Evolutionary conservation across 2,113 vertebrate species (phyloP).

Genomic region (Sorex araneus): DNA sequence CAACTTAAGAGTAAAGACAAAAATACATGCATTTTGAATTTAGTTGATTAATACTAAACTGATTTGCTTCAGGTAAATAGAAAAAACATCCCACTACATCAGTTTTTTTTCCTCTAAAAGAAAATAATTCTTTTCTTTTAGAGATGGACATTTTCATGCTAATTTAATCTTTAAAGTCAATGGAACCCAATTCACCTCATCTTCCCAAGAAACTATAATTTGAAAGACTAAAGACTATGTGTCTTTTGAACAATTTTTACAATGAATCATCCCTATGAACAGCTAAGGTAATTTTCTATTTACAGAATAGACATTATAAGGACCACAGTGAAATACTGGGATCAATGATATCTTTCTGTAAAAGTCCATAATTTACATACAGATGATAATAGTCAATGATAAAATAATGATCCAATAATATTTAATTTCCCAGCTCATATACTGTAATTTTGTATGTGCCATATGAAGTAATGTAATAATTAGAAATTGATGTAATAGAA

Average conservation of each 20-base stretch:
- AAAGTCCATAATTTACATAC: background rate
- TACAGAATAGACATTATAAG: too few relatives aligned
- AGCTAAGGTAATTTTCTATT: background rate
- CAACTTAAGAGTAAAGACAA: background rate
- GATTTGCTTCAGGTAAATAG: background rate
- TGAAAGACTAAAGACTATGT: background rate
- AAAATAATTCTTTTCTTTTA: background rate
- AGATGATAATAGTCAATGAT: background rate
- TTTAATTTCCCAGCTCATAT: background rate
- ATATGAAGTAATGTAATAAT: constrained; percentile 1
- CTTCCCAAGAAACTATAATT: background rate
- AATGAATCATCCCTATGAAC: background rate
- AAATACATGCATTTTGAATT: background rate
- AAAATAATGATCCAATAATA: background rate
- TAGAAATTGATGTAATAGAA: background rate
- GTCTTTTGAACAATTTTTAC: background rate
- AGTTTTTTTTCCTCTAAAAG: too few relatives aligned
- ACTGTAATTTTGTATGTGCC: background rate
- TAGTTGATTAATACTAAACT: background rate
- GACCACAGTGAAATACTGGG: too few relatives aligned
- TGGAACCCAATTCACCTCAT: background rate
- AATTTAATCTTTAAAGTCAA: background rate
- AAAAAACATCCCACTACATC: background rate
- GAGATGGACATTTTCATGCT: background rate
- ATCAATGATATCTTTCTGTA: background rate